Evolutionary conservation across 2,113 vertebrate genomes (phyloP), one percentile per base, ranked within the genome.

Genomic region (Tragulus kanchil): DNA sequence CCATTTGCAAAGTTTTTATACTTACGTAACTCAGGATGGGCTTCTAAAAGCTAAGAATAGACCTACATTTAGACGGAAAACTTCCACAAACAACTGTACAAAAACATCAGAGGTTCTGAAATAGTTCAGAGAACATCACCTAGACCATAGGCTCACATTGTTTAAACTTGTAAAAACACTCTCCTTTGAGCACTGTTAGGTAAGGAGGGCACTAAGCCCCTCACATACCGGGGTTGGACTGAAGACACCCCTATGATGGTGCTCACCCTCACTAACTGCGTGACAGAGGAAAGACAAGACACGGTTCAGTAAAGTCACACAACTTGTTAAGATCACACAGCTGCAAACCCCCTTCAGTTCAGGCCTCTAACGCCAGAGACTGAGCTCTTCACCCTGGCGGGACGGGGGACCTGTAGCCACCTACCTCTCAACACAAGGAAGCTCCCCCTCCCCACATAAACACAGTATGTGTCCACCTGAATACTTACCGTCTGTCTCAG

Each of bases 401-500:
- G 8, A n/a, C 19, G 17, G 45, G 65, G 64, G 15, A 11, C 5
- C 16, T 56, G n/a, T 50, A 54, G 3, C 19, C 8, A 31, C 5
- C 52, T 48, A 50, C 9, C 59, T 54, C 58, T 54, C 61, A 36
- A 61, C 3, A 36, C 3, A 88, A 83, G 48, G 64, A 83, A 92
- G 50, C 26, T 12, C 12, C 21, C 4, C 13, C 19, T 2, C 21
- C 45, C 77, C 71, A 42, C 9, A 8, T 71, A 65, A 81, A 92
- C 42, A 92, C 28, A 36, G 36, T 36, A 36, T 36, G 36, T 36
- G 36, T 36, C 36, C 36, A 36, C 36, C 36, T 2, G 36, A 36
- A 36, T 36, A 36, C 56, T 97, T 98, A 99, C 99, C 99, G 78
- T 99, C 99, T 56, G 99, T 99, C 98, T 99, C 99, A 31, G 99